These are phyloP conservation scores for Morbakka virulenta DNA, from an alignment of 30 jellyfish, hydroid and myxozoan species.

Conservation along the genomic window DNA sequence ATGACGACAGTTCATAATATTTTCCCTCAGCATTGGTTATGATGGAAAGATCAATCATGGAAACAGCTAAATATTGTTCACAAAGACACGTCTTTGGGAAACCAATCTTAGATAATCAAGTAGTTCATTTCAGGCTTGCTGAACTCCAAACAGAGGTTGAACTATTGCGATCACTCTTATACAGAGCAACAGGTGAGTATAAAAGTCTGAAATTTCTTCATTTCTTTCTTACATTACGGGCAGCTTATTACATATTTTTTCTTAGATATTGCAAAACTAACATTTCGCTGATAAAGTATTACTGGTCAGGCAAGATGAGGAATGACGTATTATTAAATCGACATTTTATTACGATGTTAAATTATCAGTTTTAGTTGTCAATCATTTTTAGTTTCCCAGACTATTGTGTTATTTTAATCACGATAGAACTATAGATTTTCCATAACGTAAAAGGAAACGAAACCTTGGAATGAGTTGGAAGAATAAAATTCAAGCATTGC, in stretches of 20 bases:
- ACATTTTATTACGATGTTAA: too few species aligned
- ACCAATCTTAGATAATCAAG: conserved; percentile 88
- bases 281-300: too few species aligned
- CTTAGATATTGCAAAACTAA: not conserved
- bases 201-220: not conserved
- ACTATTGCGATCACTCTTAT: conserved; percentile 73
- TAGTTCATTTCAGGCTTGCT: conserved; percentile 85
- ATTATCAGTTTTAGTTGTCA: too few species aligned
- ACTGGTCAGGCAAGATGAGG: too few species aligned
- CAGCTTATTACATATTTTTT: not conserved
- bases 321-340: too few species aligned
- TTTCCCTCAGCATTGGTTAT: conserved; percentile 59
- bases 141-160: conserved; percentile 91
- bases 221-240: not conserved
- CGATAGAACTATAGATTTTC: too few species aligned
- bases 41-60: conserved; percentile 63
- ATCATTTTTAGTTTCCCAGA: too few species aligned
- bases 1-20: too few species aligned
- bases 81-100: conserved; percentile 89
- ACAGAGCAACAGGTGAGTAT: conserved; percentile 85
- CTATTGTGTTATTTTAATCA: too few species aligned
- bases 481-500: too few species aligned
- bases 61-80: conserved; percentile 90
- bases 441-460: too few species aligned
- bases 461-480: too few species aligned